A percentile compares a stretch with the other conserved stretches of the same genome.
phyloP scores from a whole-genome alignment of 2,797 vertebrate genomes.

The Eospalax fontanierii region DNA sequence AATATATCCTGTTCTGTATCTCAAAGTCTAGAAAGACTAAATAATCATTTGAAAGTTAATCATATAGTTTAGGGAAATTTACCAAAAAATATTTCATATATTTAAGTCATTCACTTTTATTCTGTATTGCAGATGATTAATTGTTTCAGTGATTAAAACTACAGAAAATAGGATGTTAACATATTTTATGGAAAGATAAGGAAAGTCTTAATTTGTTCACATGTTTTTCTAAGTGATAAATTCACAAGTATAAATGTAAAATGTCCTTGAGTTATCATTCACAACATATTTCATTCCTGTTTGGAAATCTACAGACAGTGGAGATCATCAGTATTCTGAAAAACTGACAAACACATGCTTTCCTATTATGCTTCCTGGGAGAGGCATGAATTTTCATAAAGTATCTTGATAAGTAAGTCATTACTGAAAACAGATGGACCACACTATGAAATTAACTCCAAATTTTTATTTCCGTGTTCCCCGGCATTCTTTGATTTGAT shows the following conservation, averaged over 20 bases:
- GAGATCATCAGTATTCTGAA: background rate
- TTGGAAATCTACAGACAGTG: background rate
- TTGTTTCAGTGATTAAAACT: background rate
- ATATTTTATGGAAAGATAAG: background rate
- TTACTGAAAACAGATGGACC: background rate
- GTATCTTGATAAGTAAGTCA: slow-evolving; percentile 22
- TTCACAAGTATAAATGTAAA: background rate
- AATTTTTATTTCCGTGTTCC: background rate
- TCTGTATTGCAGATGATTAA: background rate
- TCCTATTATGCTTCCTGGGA: slow-evolving; percentile 12
- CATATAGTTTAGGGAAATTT: background rate
- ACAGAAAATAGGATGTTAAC: background rate
- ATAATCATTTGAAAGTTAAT: background rate
- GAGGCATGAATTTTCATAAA: slow-evolving; percentile 52
- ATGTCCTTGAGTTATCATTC: slow-evolving; percentile 4
- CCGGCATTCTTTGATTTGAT: slow-evolving; percentile 19
- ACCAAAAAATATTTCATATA: background rate
- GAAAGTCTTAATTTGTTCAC: background rate
- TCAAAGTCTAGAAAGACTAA: background rate
- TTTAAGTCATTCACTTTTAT: background rate
- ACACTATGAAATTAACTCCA: slow-evolving; percentile 25
- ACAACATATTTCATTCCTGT: background rate
- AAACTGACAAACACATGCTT: background rate
- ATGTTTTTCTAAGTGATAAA: background rate
- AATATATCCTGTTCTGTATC: background rate